A percentile compares a stretch with the other conserved stretches of the same genome.
Evolutionary conservation across 2,888 invertebrate genomes (phyloP).

Genomic region (Arrhopalites spinosus): DNA sequence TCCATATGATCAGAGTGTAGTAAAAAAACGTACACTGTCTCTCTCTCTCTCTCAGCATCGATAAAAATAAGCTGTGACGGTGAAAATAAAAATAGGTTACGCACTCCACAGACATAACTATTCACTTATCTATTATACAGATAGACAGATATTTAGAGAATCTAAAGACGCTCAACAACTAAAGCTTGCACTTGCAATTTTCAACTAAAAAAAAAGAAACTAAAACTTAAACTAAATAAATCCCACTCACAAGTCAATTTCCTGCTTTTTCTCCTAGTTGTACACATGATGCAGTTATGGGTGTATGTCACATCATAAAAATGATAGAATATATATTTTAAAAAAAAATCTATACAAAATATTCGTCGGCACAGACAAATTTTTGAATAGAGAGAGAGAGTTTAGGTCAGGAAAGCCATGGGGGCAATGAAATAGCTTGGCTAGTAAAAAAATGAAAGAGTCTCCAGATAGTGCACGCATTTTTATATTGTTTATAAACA

Average conservation of each 20-base stretch:
- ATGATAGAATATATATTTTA: no score
- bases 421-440: no score
- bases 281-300: no score
- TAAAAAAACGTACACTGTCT: neutral
- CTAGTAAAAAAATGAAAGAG: no score
- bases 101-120: slow-evolving; percentile 8
- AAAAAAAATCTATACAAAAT: no score
- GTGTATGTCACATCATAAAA: no score
- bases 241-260: neutral
- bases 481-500: no score
- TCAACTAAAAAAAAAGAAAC: neutral
- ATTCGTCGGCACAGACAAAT: neutral
- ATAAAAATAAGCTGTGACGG: slow-evolving; percentile 30
- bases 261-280: neutral
- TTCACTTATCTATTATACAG: neutral
- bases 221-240: no score
- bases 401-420: no score
- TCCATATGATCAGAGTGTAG: neutral
- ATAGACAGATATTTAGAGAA: neutral
- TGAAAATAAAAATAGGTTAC: slow-evolving; percentile 26
- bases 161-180: neutral
- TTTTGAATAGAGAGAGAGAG: neutral
- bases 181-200: neutral
- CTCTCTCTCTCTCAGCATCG: slow-evolving; percentile 9
- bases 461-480: no score